A percentile compares a stretch with the other conserved stretches of the same genome.
These are phyloP conservation scores for Hybos culiciformis DNA, from an alignment of 2,888 invertebrate genomes.

Conservation along the genomic window DNA sequence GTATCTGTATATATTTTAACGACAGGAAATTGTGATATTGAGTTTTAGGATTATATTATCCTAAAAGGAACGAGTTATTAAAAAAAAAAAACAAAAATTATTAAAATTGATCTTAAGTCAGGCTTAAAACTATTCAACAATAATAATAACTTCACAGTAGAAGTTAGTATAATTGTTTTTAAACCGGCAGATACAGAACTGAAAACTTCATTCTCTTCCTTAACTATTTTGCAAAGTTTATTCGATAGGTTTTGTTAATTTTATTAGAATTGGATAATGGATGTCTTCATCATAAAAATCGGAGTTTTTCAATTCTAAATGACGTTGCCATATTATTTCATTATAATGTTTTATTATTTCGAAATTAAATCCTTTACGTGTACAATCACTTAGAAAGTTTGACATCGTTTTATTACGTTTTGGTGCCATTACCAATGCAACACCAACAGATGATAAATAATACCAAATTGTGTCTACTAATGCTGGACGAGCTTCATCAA, in stretches of 20 bases:
- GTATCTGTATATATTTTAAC: no score
- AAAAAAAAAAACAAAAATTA: no score
- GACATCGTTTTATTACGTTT: conserved; percentile 56
- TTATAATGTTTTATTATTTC: conserved; percentile 47
- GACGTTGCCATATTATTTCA: conserved; percentile 51
- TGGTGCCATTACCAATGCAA: conserved; percentile 64
- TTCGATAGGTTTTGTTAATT: conserved; percentile 36
- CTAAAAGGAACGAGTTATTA: no score
- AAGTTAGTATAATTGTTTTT: no score
- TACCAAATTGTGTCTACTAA: conserved; percentile 54
- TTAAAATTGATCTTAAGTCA: no score
- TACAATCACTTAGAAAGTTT: conserved; percentile 49
- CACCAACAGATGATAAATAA: conserved; percentile 45
- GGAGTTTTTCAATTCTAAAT: conserved; percentile 42
- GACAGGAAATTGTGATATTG: no score
- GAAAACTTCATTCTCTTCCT: no score
- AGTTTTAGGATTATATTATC: no score
- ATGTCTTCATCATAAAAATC: conserved; percentile 53
- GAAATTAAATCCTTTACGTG: conserved; percentile 43
- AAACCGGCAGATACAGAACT: no score
- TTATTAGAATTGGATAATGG: conserved; percentile 56
- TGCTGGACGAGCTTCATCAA: conserved; percentile 55
- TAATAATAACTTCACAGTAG: no score
- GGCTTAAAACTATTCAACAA: no score
- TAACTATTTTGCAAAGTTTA: no score